Evolutionary conservation across 2,888 invertebrate genomes (phyloP), one percentile per base, ranked within the genome.

Genomic region (Troilus luridus): DNA sequence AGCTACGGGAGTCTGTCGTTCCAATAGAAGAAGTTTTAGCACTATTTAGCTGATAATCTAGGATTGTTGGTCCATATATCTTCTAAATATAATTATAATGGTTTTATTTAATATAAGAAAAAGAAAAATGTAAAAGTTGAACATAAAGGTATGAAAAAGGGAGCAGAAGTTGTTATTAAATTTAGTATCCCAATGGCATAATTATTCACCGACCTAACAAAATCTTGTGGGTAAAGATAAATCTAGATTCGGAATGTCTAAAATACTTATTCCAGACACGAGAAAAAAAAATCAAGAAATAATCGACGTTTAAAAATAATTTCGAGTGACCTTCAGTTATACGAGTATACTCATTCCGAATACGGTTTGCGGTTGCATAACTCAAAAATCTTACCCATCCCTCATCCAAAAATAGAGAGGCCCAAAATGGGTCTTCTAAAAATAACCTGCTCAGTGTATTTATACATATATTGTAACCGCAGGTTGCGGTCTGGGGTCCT

Each of bases 341-440:
- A 54, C 54, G 54, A 81, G 21, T 81, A 1, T 81, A 56, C 24
- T 67, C 67, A 67, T 81, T 81, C 81, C 54, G 54, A 81, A 81
- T 81, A 41, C 81, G 54, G 81, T 81, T 41, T 81, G 81, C 81
- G 81, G 81, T 81, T 81, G 21, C 81, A 81, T 81, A 81, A 54
- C 54, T 81, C 54, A 54, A 54, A 77, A 81, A 41, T 10, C 41
- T 54, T 54, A 81, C 81, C 19, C 21, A 81, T 81, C 21, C 17
- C 81, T 81, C 81, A 81, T 54, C 81, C 81, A 19, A 56, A 81
- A 81, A 81, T 81, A 81, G 81, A 10, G 81, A 81, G 81, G 81
- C 54, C 81, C 54, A 41, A 56, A 21, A 1, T 3, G 81, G 81
- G 41, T 56, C 81, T 81, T 81, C 81, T 81, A 81, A 81, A 81